Conservation (phyloP, 2,113 vertebrate genomes). For the Gobius niger region DNA sequence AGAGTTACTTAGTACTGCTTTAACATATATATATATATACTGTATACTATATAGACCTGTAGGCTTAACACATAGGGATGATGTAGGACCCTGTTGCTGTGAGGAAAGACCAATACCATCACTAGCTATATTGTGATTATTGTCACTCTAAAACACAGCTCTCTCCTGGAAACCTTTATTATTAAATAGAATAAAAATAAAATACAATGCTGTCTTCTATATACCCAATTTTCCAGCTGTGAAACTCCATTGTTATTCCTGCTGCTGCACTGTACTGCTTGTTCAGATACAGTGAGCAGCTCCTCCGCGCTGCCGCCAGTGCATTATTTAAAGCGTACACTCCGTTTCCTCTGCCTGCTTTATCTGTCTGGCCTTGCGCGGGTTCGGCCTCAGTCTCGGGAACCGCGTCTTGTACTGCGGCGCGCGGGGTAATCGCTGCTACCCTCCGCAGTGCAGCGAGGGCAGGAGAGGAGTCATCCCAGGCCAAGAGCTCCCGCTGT, state of each 20-base stretch:
- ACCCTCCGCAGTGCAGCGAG: constrained; percentile 4
- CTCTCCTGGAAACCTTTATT: background rate
- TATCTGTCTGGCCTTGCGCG: constrained; percentile 22
- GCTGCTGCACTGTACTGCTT: background rate
- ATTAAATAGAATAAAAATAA: background rate
- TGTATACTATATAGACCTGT: no score
- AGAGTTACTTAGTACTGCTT: no score
- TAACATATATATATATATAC: no score
- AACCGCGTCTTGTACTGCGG: constrained; percentile 11
- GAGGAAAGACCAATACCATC: no score
- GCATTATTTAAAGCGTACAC: constrained; percentile 24
- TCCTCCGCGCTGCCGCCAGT: background rate
- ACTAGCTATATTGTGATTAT: no score
- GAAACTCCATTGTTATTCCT: background rate
- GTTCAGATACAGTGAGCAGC: background rate
- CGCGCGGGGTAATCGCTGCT: constrained; percentile 14
- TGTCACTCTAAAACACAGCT: background rate
- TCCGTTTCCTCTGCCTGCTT: constrained; percentile 15
- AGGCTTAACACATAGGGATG: no score
- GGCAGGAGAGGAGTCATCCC: constrained; percentile 14
- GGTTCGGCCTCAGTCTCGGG: constrained; percentile 28
- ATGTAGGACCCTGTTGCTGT: no score
- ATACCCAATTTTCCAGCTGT: background rate
- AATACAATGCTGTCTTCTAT: background rate
- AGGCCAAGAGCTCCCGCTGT: constrained; percentile 10